Conservation (phyloP, 1,140 invertebrate genomes). For the Leptinotarsa texana region DNA sequence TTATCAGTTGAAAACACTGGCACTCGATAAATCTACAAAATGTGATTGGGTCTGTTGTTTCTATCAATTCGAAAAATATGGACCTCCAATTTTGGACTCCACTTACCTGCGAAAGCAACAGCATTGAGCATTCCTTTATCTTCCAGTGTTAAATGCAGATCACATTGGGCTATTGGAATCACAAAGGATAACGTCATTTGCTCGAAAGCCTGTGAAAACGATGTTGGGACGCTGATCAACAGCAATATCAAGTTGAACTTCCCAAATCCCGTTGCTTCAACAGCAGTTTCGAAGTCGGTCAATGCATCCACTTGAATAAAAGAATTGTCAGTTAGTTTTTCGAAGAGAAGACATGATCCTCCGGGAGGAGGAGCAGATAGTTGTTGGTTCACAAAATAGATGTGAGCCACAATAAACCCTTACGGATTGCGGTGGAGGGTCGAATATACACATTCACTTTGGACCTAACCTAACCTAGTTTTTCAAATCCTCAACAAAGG, state of each 20-base stretch:
- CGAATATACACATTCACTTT: too few relatives aligned
- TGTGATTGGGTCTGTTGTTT: too few relatives aligned
- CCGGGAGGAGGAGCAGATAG: too few relatives aligned
- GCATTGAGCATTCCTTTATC: constrained; percentile 72
- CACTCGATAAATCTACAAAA: too few relatives aligned
- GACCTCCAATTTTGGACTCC: neutral
- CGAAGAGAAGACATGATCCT: too few relatives aligned
- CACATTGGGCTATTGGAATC: constrained; percentile 71
- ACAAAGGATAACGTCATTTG: constrained; percentile 69
- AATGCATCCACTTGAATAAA: too few relatives aligned
- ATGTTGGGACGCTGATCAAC: constrained; percentile 65
- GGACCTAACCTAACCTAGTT: too few relatives aligned
- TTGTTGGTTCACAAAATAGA: constrained; percentile 33
- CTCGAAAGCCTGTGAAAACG: constrained; percentile 67
- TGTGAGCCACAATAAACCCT: constrained; percentile 55
- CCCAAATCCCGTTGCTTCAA: constrained; percentile 59
- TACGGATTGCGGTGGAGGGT: too few relatives aligned
- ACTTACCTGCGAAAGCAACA: constrained; percentile 65
- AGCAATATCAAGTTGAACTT: constrained; percentile 69
- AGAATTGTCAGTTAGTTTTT: too few relatives aligned
- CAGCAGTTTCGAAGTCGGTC: constrained; percentile 40
- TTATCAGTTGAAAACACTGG: too few relatives aligned
- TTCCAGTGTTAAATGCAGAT: constrained; percentile 64
- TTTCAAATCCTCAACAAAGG: too few relatives aligned
- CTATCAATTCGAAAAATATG: too few relatives aligned